These are phyloP conservation scores for Anguilla japonica DNA, from an alignment of 2,113 vertebrate species.

Conservation along the genomic window DNA sequence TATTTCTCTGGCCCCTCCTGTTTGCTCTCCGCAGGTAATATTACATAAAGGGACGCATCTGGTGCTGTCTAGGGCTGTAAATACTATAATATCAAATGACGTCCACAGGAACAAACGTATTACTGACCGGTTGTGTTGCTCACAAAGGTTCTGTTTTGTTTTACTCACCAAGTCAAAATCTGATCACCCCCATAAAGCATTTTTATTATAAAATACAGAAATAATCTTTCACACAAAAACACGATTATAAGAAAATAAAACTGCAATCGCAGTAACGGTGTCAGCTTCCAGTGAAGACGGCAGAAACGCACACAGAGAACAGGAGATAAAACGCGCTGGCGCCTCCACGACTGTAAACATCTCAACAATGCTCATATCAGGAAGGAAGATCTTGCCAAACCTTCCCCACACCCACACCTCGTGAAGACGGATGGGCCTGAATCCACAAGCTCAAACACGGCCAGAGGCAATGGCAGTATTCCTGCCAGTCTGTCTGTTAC, in stretches of 20 bases:
- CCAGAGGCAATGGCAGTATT: neutral
- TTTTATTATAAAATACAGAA: neutral
- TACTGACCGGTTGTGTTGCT: neutral
- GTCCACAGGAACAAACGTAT: neutral
- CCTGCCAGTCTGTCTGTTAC: no score
- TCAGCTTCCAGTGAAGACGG: neutral
- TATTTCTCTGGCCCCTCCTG: no score
- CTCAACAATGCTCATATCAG: neutral
- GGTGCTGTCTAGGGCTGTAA: no score
- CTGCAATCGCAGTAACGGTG: neutral
- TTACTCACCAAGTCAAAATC: neutral
- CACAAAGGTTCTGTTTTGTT: neutral
- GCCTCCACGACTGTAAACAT: neutral
- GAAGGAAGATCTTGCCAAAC: neutral
- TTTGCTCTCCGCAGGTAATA: no score
- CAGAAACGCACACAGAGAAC: neutral
- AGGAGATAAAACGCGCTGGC: neutral
- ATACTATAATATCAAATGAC: neutral
- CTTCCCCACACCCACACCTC: neutral
- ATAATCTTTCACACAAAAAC: neutral
- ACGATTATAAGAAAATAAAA: neutral
- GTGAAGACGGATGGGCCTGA: neutral
- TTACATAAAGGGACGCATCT: no score
- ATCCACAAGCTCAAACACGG: neutral
- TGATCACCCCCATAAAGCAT: neutral